A percentile compares a stretch with the other conserved stretches of the same genome.
These are phyloP conservation scores for Chloroclystis v-ata DNA, from an alignment of 2,888 invertebrate species.

Conservation along the genomic window DNA sequence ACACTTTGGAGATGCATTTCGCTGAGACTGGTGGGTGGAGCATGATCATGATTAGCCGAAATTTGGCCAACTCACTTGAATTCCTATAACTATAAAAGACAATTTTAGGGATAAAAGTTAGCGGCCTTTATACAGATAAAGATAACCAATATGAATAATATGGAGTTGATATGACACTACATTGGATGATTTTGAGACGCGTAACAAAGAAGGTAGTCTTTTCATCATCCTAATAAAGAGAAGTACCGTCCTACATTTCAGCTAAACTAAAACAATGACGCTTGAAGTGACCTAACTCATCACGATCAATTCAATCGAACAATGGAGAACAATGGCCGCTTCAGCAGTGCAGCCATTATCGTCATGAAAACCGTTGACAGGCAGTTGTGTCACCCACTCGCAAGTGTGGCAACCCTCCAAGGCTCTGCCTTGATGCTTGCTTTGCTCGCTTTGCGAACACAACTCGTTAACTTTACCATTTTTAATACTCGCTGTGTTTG, in stretches of 20 bases:
- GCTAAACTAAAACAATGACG: background rate
- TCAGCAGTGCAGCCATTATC: background rate
- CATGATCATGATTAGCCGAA: slow-evolving; percentile 1
- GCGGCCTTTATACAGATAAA: no score
- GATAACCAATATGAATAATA: no score
- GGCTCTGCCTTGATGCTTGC: slow-evolving; percentile 37
- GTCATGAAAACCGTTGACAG: slow-evolving; percentile 5
- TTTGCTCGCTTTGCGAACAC: slow-evolving; percentile 36
- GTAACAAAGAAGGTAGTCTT: no score
- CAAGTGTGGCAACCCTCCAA: slow-evolving; percentile 27
- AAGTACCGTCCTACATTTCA: background rate
- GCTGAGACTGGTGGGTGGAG: slow-evolving; percentile 1
- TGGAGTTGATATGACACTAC: no score
- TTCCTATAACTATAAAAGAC: no score
- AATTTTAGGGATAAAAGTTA: no score
- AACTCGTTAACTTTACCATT: slow-evolving; percentile 23
- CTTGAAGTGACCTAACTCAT: background rate
- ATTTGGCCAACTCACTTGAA: no score
- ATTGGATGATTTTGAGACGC: no score
- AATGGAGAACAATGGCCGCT: background rate
- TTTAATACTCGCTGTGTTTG: slow-evolving; percentile 19
- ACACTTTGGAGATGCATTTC: slow-evolving; percentile 2
- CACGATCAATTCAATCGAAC: slow-evolving; percentile 3
- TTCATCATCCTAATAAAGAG: no score
- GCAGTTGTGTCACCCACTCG: slow-evolving; percentile 10